Evolutionary conservation across 2,113 vertebrate genomes (phyloP), one percentile per base, ranked within the genome.

Genomic region (Campylomormyrus tamandua): DNA sequence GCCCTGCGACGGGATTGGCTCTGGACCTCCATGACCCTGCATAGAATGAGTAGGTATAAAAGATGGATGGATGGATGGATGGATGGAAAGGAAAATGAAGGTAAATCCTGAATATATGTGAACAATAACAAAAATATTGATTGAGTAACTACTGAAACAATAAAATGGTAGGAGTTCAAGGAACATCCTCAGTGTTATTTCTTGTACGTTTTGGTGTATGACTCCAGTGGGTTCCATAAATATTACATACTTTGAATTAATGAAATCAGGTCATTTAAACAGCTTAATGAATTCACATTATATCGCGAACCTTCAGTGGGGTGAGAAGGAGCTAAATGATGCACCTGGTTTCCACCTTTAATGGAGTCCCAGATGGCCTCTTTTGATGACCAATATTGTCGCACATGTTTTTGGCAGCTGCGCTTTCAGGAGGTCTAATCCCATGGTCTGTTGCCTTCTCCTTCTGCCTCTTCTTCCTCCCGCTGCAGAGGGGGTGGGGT

Each of bases 231-330:
- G 87, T 24, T 7, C 21, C 56, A 62, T 88, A 62, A 88, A 88
- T 62, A 88, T 42, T 42, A 46, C 39, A 45, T 2, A 31, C 87
- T 58, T 66, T 62, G 39, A 46, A 45, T 62, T 88, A 45, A 9
- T 24, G 56, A 88, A 88, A 58, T n/a, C 52, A 88, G 52, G 87
- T 88, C 24, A 42, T 88, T 58, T 66, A 88, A 66, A 66, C 10
- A 21, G 87, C 52, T 88, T 88, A 62, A 88, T 88, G 49, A 88
- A 62, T 88, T 88, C 15, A 42, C 35, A 88, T 88, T 66, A 88
- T 88, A 45, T 45, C 21, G 8, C 21, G 2, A 3, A 62, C 1
- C 39, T 87, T 87, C 50, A 53, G 50, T 19, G 27, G 27, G 19
- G 87, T 24, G 56, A 45, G 87, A 66, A 7, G 53, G 87, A 50